These are phyloP conservation scores for Augochlorella aurata DNA, from an alignment of 2,888 invertebrate species.

Conservation along the genomic window DNA sequence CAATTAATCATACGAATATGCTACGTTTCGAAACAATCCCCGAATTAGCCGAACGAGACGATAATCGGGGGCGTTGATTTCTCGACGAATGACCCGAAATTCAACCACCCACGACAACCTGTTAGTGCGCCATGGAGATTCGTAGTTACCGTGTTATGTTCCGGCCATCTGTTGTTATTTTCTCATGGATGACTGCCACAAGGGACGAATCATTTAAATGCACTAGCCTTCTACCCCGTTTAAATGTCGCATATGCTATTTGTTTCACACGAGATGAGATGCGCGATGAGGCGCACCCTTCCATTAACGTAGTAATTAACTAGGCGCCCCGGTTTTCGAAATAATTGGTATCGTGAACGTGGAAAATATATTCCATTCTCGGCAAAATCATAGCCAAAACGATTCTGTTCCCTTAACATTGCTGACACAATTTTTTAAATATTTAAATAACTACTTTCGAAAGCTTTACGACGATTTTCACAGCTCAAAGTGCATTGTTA, in stretches of 20 bases:
- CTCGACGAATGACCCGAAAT: slow-evolving; percentile 63
- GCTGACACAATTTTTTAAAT: too few relatives aligned
- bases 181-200: slow-evolving; percentile 75
- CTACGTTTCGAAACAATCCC: slow-evolving; percentile 9
- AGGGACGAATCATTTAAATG: slow-evolving; percentile 72
- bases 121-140: slow-evolving; percentile 73
- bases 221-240: slow-evolving; percentile 62
- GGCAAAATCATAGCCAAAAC: too few relatives aligned
- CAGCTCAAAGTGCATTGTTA: too few relatives aligned
- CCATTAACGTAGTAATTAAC: slow-evolving; percentile 17
- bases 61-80: slow-evolving; percentile 64
- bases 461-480: too few relatives aligned
- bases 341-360: slow-evolving; percentile 17
- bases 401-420: too few relatives aligned
- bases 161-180: slow-evolving; percentile 77
- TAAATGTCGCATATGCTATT: slow-evolving; percentile 79
- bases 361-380: background rate
- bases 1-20: too few relatives aligned
- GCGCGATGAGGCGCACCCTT: slow-evolving; percentile 33
- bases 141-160: slow-evolving; percentile 67
- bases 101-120: slow-evolving; percentile 73
- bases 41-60: background rate
- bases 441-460: too few relatives aligned
- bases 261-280: slow-evolving; percentile 77
- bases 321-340: background rate